Evolutionary conservation across 2,113 vertebrate genomes (phyloP).

Genomic region (Nestor notabilis): DNA sequence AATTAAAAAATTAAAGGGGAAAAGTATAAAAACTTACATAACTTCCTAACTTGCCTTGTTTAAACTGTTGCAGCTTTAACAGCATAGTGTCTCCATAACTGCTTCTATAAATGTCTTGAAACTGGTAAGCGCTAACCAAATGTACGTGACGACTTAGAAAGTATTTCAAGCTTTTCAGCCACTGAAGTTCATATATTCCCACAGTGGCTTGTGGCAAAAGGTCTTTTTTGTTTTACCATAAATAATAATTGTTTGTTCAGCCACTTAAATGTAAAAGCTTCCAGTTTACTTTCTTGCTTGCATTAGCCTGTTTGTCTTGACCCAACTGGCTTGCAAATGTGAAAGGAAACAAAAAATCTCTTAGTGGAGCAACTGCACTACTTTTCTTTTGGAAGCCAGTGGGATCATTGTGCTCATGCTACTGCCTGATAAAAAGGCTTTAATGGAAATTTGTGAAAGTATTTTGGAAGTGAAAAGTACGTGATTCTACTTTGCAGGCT

Average conservation of each 20-base stretch:
- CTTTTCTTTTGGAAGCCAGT: slow-evolving; percentile 45
- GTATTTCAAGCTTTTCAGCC: slow-evolving; percentile 20
- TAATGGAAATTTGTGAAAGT: slow-evolving; percentile 64
- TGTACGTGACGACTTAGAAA: slow-evolving; percentile 10
- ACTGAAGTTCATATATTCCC: slow-evolving; percentile 22
- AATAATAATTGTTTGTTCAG: slow-evolving; percentile 40
- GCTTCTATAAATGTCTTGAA: slow-evolving; percentile 49
- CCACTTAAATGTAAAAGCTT: slow-evolving; percentile 10
- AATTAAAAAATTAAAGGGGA: not conserved
- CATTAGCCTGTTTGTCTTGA: slow-evolving; percentile 54
- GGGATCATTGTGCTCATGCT: slow-evolving; percentile 37
- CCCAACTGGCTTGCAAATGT: slow-evolving; percentile 49
- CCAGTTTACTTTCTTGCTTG: slow-evolving; percentile 49
- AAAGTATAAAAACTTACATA: not conserved
- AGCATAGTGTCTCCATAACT: slow-evolving; percentile 54
- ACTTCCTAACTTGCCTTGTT: slow-evolving; percentile 41
- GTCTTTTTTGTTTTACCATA: not conserved
- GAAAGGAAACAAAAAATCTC: not conserved
- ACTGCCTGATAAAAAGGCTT: slow-evolving; percentile 68
- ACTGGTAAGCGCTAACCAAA: slow-evolving; percentile 49
- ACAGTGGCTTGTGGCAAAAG: slow-evolving; percentile 34
- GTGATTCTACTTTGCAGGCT: slow-evolving; percentile 77
- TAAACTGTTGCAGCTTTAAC: slow-evolving; percentile 57
- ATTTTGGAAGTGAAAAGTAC: slow-evolving; percentile 24
- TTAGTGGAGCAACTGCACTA: slow-evolving; percentile 3